Conservation (phyloP, 2,113 vertebrate species). For the Rafetus swinhoei region DNA sequence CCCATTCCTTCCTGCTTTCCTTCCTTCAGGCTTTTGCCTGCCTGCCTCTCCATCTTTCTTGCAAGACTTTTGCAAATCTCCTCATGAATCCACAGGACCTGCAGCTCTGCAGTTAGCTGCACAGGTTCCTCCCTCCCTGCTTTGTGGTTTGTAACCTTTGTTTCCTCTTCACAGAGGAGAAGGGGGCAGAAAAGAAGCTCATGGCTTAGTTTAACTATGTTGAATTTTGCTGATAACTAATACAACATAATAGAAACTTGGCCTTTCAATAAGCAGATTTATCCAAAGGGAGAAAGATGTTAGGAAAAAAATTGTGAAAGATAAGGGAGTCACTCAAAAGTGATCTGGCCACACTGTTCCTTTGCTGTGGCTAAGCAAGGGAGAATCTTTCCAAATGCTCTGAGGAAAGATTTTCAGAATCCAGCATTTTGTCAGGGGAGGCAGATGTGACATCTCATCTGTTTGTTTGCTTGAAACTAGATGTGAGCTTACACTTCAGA, state of each 20-base stretch:
- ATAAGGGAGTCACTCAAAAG: constrained; percentile 70
- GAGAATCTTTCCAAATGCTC: background rate
- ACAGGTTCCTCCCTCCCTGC: background rate
- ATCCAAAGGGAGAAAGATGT: constrained; percentile 49
- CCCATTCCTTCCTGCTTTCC: background rate
- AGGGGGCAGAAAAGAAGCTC: constrained; percentile 39
- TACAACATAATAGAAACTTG: constrained; percentile 65
- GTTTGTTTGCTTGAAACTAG: constrained; percentile 47
- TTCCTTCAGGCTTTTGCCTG: accelerated
- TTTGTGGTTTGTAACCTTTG: constrained; percentile 37
- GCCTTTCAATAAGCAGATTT: constrained; percentile 55
- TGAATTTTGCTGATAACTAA: constrained; percentile 65
- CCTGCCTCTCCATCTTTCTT: background rate
- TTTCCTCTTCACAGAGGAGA: constrained; percentile 2
- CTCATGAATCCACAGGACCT: background rate
- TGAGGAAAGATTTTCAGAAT: constrained; percentile 57
- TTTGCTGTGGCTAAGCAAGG: constrained; percentile 1
- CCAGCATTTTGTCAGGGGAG: background rate
- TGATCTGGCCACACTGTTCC: background rate
- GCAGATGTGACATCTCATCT: constrained; percentile 3
- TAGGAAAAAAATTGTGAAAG: constrained; percentile 49
- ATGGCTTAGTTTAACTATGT: constrained; percentile 50
- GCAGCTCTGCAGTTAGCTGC: background rate
- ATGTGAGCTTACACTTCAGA: background rate
- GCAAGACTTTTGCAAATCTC: background rate